Evolutionary conservation across 2,113 vertebrate species (phyloP).

Genomic region (Bubo scandiacus): DNA sequence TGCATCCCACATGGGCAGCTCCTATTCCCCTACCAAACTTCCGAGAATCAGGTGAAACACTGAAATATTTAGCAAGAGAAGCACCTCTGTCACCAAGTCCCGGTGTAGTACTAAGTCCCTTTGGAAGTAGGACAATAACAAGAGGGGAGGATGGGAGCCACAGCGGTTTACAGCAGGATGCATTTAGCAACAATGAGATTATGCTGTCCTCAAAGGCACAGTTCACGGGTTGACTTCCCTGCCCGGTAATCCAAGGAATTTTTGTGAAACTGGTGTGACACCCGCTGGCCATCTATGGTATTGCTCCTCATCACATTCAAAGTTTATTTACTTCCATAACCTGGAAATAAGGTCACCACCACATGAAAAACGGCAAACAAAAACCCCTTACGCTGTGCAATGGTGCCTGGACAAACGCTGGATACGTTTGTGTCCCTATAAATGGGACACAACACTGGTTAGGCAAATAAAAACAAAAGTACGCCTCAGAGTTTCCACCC

Average conservation of each 20-base stretch:
- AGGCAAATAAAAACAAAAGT: background rate
- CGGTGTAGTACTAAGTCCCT: background rate
- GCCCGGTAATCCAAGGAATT: fast-evolving
- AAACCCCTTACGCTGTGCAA: background rate
- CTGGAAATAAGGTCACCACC: background rate
- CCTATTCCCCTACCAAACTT: background rate
- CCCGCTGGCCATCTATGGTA: conserved; percentile 3
- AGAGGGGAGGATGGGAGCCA: background rate
- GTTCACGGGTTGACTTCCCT: background rate
- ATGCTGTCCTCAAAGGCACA: background rate
- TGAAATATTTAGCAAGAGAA: background rate
- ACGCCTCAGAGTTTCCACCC: background rate
- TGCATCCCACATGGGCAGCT: background rate
- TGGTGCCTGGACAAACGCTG: background rate
- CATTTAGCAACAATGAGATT: fast-evolving
- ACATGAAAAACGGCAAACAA: background rate
- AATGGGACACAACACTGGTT: background rate
- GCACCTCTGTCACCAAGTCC: background rate
- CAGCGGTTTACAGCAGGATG: background rate
- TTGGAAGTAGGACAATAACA: background rate
- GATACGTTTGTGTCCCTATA: background rate
- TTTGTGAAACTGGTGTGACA: conserved; percentile 47
- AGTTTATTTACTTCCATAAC: fast-evolving
- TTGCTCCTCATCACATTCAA: background rate
- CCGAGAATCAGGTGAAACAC: background rate